Evolutionary conservation across 2,797 vertebrate species (phyloP).

Genomic region (Lithobates pipiens): DNA sequence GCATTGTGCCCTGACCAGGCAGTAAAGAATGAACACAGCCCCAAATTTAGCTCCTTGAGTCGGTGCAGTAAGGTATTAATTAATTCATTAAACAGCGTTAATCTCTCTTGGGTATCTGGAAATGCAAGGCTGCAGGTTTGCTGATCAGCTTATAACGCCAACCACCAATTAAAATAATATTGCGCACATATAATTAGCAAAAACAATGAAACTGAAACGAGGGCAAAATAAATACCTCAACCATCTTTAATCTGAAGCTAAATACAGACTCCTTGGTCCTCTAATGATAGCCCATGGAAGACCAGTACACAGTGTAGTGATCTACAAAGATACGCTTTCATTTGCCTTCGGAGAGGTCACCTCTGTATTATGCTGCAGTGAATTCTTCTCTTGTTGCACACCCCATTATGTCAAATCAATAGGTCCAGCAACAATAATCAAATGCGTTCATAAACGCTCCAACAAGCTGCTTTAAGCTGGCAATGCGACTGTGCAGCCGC

Average conservation of each 20-base stretch:
- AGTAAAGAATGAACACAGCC: background rate
- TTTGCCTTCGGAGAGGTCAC: too few relatives aligned
- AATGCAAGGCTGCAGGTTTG: background rate
- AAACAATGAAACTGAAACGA: background rate
- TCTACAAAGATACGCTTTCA: too few relatives aligned
- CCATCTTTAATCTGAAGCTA: background rate
- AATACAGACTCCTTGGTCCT: background rate
- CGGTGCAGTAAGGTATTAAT: background rate
- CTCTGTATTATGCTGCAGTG: too few relatives aligned
- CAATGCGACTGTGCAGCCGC: too few relatives aligned
- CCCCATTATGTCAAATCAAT: too few relatives aligned
- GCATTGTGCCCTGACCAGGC: background rate
- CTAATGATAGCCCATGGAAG: background rate
- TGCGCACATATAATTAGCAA: slow-evolving; percentile 5
- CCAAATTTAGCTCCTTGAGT: background rate
- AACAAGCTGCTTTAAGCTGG: too few relatives aligned
- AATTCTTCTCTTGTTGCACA: too few relatives aligned
- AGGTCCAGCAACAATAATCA: too few relatives aligned
- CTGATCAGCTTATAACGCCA: background rate
- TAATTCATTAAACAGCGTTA: background rate
- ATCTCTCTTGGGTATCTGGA: background rate
- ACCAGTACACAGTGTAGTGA: background rate
- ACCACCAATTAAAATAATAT: slow-evolving; percentile 37
- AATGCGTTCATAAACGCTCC: too few relatives aligned
- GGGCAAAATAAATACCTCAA: background rate